Conservation (phyloP, 2,888 invertebrate species). For the Sesia apiformis region DNA sequence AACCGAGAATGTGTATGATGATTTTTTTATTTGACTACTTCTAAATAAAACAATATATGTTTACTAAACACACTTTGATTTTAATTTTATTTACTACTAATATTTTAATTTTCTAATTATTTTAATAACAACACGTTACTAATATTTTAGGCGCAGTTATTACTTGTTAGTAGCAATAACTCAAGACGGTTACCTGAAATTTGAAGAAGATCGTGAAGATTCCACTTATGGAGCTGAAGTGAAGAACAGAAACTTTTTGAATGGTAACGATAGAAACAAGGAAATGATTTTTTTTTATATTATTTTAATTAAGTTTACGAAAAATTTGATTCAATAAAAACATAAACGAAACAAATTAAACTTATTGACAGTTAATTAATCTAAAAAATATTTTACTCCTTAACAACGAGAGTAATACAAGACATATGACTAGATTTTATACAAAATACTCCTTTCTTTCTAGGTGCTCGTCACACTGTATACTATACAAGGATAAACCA, state of each 20-base stretch:
- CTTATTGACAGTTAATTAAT: not conserved
- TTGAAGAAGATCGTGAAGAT: conserved; percentile 90
- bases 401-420: not conserved
- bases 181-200: conserved; percentile 86
- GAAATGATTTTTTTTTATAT: no score
- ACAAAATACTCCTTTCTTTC: conserved; percentile 1
- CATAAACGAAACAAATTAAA: no score
- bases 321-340: not conserved
- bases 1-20: conserved; percentile 76
- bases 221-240: conserved; percentile 82
- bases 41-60: not conserved
- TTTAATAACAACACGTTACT: no score
- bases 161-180: conserved; percentile 88
- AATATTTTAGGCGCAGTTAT: conserved; percentile 80
- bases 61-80: not conserved
- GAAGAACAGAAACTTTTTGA: conserved; percentile 85
- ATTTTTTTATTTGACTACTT: not conserved
- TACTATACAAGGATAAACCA: conserved; percentile 80
- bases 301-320: not conserved
- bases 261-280: conserved; percentile 66
- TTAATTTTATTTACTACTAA: not conserved
- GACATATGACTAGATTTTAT: not conserved
- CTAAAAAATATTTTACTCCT: not conserved
- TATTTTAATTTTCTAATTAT: not conserved
- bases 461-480: conserved; percentile 85